phyloP scores from a whole-genome alignment of 2,888 invertebrate species.

The Nephrotoma guestfalica region DNA sequence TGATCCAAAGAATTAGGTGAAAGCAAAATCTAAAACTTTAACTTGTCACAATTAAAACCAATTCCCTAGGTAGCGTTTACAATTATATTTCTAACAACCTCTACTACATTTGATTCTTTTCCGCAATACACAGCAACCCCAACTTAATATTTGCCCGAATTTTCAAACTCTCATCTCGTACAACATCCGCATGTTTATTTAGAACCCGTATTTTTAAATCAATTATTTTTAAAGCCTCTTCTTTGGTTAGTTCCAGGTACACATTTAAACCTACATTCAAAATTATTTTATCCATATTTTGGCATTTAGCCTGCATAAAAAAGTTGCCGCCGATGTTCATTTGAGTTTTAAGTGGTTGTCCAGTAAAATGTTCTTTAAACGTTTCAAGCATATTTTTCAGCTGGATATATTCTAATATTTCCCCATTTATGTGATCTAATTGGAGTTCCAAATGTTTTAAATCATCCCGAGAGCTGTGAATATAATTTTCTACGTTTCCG shows the following conservation, averaged over 20 bases:
- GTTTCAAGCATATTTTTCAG: conserved; percentile 55
- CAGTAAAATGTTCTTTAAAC: conserved; percentile 32
- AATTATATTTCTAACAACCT: neutral
- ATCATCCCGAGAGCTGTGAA: neutral
- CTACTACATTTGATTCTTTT: conserved; percentile 25
- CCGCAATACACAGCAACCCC: conserved; percentile 51
- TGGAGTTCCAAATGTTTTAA: neutral
- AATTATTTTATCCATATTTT: conserved; percentile 47
- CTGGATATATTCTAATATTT: conserved; percentile 58
- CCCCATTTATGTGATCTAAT: conserved; percentile 36
- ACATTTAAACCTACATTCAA: conserved; percentile 63
- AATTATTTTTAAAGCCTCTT: conserved; percentile 57
- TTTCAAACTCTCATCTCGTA: conserved; percentile 50
- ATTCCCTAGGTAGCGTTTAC: too few relatives aligned
- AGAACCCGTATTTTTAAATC: conserved; percentile 51
- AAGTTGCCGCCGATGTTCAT: conserved; percentile 75
- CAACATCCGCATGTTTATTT: conserved; percentile 43
- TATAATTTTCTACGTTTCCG: neutral
- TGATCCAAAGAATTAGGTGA: too few relatives aligned
- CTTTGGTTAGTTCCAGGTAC: conserved; percentile 53
- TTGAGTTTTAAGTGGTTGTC: conserved; percentile 40
- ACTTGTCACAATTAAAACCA: too few relatives aligned
- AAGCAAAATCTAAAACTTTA: too few relatives aligned
- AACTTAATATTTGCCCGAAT: conserved; percentile 68
- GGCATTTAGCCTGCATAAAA: conserved; percentile 61